Conservation (phyloP, 2,888 invertebrate genomes). For the Chironomus tentans region DNA sequence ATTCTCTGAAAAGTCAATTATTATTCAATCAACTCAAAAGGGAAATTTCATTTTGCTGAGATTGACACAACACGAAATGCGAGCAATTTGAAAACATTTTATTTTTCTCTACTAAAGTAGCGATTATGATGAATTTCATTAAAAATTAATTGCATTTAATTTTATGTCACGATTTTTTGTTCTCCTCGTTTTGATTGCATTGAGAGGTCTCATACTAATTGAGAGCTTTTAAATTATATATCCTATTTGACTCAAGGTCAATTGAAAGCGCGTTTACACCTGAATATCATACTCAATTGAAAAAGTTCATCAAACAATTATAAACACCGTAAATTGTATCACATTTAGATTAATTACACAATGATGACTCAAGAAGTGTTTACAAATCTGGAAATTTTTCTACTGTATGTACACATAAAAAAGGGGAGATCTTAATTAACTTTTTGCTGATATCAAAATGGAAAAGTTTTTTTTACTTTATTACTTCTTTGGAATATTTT, state of each 20-base stretch:
- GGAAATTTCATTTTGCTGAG: constrained; percentile 22
- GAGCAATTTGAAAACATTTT: not conserved
- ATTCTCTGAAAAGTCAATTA: constrained; percentile 16
- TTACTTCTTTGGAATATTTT: not conserved
- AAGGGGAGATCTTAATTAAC: constrained; percentile 22
- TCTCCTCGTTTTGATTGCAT: not conserved
- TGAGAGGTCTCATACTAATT: not conserved
- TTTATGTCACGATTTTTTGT: not conserved
- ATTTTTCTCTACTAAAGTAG: not conserved
- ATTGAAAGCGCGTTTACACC: not conserved
- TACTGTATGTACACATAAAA: not conserved
- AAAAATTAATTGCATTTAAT: constrained; percentile 22
- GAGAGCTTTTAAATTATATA: not conserved
- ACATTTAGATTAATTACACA: constrained; percentile 23
- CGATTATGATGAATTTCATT: not conserved
- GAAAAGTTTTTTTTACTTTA: not conserved
- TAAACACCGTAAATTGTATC: constrained; percentile 20
- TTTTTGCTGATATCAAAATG: constrained; percentile 22
- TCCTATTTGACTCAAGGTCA: not conserved
- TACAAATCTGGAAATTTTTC: not conserved
- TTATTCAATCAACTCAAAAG: constrained; percentile 3
- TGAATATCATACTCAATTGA: not conserved
- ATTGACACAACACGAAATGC: constrained; percentile 21
- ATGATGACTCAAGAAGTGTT: constrained; percentile 23
- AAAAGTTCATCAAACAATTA: not conserved